A percentile compares a stretch with the other conserved stretches of the same genome.
phyloP scores from a whole-genome alignment of 2,888 invertebrate genomes.

The Bombylius discolor region DNA sequence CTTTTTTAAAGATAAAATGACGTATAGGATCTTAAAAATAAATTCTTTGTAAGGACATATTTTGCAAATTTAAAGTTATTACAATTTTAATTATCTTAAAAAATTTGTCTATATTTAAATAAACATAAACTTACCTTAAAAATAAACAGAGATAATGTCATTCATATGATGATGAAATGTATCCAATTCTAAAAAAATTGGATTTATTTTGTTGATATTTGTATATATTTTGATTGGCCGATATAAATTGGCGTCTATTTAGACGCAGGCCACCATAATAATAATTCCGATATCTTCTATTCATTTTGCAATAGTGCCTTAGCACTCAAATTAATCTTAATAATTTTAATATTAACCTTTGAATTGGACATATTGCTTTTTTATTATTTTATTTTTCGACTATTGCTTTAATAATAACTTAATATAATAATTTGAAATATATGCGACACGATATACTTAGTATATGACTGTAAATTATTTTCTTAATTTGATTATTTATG shows the following conservation, averaged over 20 bases:
- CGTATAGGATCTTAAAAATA: no score
- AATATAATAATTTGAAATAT: no score
- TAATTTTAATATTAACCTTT: conserved; percentile 1
- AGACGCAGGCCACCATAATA: conserved; percentile 11
- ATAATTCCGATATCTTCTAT: conserved; percentile 18
- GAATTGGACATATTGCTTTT: conserved; percentile 6
- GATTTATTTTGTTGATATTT: not conserved
- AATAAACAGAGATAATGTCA: conserved; percentile 11
- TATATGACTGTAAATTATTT: no score
- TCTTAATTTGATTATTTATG: no score
- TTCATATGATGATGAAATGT: conserved; percentile 10
- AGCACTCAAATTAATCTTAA: conserved; percentile 8
- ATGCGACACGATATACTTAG: no score
- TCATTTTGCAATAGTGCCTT: conserved; percentile 26
- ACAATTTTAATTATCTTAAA: no score
- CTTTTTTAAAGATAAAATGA: no score
- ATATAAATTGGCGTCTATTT: conserved; percentile 10
- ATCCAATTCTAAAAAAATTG: conserved; percentile 13
- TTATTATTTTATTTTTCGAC: not conserved
- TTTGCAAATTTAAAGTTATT: no score
- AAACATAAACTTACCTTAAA: conserved; percentile 10
- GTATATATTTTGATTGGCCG: conserved; percentile 3
- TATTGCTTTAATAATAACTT: no score
- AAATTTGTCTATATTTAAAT: not conserved
- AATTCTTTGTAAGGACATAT: no score